Conservation (phyloP, 2,113 vertebrate genomes). For the Gymnogyps californianus region DNA sequence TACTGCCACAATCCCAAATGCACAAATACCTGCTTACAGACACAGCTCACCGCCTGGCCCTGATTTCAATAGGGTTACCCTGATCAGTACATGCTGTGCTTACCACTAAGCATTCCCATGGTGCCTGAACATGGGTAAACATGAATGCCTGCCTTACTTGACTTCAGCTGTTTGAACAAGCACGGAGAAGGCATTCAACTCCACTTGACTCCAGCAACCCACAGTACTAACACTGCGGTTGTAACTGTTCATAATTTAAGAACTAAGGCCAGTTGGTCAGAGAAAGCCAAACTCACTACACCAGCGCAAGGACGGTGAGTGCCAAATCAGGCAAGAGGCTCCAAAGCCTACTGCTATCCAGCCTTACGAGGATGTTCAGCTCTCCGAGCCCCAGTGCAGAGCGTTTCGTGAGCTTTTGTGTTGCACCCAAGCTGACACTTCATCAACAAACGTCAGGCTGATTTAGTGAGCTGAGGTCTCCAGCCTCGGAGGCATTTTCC, state of each 20-base stretch:
- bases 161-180: neutral
- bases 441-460: neutral
- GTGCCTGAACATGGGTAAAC: neutral
- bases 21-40: neutral
- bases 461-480: neutral
- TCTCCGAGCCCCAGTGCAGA: neutral
- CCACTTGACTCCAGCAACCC: neutral
- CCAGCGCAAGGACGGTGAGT: neutral
- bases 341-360: neutral
- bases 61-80: neutral
- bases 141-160: neutral
- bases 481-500: neutral
- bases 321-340: neutral
- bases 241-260: neutral
- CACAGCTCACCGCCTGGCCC: neutral
- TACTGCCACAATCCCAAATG: neutral
- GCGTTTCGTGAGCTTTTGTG: accelerated
- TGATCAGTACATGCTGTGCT: neutral
- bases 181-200: neutral
- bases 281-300: neutral
- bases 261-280: neutral
- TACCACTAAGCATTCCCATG: neutral
- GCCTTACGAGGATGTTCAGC: neutral
- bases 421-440: neutral
- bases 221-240: neutral